Evolutionary conservation across 2,113 vertebrate species (phyloP).

Genomic region (Mustela nigripes): DNA sequence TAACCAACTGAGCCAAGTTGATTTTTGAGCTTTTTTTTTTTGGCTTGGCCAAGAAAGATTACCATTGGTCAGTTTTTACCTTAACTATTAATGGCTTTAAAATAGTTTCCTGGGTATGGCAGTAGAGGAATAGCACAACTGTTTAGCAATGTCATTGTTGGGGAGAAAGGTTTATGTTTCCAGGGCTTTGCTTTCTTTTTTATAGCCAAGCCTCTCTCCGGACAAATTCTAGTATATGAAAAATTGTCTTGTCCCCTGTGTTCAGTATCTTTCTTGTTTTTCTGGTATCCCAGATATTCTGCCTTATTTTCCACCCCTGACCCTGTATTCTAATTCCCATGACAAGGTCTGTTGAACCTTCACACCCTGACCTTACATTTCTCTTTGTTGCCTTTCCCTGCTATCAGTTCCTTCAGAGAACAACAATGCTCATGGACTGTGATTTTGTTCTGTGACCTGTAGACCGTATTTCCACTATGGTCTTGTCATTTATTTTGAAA

Average conservation of each 20-base stretch:
- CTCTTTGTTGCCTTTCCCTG: background rate
- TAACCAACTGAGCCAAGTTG: background rate
- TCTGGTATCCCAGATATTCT: background rate
- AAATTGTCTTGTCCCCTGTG: background rate
- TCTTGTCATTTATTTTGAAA: conserved; percentile 11
- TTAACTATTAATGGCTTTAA: background rate
- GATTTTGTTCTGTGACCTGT: background rate
- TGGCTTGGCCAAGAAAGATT: background rate
- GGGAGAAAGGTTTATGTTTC: background rate
- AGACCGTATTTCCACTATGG: background rate
- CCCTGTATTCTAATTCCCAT: background rate
- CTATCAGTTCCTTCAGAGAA: background rate
- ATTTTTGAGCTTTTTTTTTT: conserved; percentile 30
- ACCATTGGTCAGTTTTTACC: background rate
- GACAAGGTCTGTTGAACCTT: background rate
- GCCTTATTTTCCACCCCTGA: background rate
- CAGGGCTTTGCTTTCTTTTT: background rate
- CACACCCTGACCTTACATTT: background rate
- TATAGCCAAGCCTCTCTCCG: background rate
- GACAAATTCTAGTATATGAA: background rate
- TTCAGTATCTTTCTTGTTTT: background rate
- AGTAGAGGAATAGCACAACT: background rate
- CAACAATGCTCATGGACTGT: background rate
- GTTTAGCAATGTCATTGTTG: background rate
- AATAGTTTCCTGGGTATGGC: background rate